Percentiles rank a stretch among this genome's conserved stretches.
phyloP scores from a whole-genome alignment of 2,888 invertebrate genomes.

The Drosophila picticornis region DNA sequence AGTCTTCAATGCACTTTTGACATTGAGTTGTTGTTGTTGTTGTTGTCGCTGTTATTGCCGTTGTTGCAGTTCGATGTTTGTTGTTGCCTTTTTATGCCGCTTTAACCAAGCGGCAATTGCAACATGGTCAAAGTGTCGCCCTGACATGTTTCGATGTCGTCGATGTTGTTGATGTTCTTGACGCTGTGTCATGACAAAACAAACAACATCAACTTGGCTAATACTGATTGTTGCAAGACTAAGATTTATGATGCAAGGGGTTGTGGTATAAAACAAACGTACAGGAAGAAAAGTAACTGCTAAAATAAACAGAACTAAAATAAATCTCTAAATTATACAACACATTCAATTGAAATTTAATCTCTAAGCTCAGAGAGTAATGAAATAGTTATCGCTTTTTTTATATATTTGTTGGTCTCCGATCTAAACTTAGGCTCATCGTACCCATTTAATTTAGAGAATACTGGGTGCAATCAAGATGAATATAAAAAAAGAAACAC shows the following conservation, averaged over 20 bases:
- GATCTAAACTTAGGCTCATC: not conserved
- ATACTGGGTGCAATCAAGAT: constrained; percentile 11
- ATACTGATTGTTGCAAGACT: constrained; percentile 3
- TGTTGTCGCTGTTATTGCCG: constrained; percentile 30
- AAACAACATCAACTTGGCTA: constrained; percentile 1
- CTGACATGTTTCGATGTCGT: constrained; percentile 69
- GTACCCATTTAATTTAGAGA: not conserved
- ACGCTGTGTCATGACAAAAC: constrained; percentile 22
- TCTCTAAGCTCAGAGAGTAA: not conserved
- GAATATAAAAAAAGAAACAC: constrained; percentile 61
- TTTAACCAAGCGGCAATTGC: constrained; percentile 50
- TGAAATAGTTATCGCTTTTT: not conserved
- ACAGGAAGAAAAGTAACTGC: not conserved
- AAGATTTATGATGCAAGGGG: constrained; percentile 23
- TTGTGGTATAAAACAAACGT: not conserved
- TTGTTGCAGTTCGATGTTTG: constrained; percentile 18
- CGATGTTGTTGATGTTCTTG: constrained; percentile 29
- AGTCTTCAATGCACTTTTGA: constrained; percentile 79
- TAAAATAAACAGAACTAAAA: not conserved
- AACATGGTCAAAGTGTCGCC: constrained; percentile 76
- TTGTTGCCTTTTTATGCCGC: constrained; percentile 13
- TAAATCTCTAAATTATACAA: not conserved
- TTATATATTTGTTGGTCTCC: not conserved
- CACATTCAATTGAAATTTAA: not conserved
- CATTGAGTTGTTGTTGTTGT: constrained; percentile 69